Base-by-base conservation (phyloP, 2,113 vertebrate species). In the Syngnathoides biaculeatus region DNA sequence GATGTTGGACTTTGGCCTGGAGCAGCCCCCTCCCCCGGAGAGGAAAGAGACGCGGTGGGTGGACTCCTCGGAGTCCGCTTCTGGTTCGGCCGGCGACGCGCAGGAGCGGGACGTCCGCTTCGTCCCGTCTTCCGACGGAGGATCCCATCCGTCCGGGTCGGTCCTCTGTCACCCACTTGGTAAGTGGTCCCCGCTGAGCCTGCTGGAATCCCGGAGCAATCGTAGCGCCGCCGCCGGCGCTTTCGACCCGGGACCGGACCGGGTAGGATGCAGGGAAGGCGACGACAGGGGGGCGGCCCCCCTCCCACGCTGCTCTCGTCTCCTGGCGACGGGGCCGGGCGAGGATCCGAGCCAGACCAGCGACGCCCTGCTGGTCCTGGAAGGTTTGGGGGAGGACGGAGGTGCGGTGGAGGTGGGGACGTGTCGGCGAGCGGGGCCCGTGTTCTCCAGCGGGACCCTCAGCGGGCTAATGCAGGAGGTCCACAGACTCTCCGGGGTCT, bases 361-460 rank as follows among this genome's bases (percentile, higher is more conserved):
- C 84, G 95, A 96, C 12, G 95, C 95, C 9, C 70, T 97, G 74
- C 69, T 97, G 71, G 95, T 97, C 20, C 82, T 97, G 74, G 95
- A 96, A 68, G 95, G 93, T 39, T 89, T 95, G 59, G 94, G 93
- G 43, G 92, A 92, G 62, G 94, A 93, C 73, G 76, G 80, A 81
- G 1, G 92, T 87, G 20, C 55, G 84, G 24, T 90, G 88, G 0
- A 82, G 88, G 5, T 89, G 84, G 50, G 68, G 82, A 60, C 82
- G 71, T 30, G 83, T 64, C 79, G 88, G 42, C 88, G 90, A 42
- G 45, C 80, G 58, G 88, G 89, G 15, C 84, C 90, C 35, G 83
- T 90, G 55, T 72, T 90, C 42, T 88, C 89, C 20, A 90, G 89
- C 80, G 35, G 60, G 22, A 87, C 91, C 8, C 88, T 92, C 65